Percentiles rank a stretch among this genome's conserved stretches.
These are phyloP conservation scores for Hephaestus fuliginosus DNA, from an alignment of 2,797 vertebrate genomes.

Conservation along the genomic window DNA sequence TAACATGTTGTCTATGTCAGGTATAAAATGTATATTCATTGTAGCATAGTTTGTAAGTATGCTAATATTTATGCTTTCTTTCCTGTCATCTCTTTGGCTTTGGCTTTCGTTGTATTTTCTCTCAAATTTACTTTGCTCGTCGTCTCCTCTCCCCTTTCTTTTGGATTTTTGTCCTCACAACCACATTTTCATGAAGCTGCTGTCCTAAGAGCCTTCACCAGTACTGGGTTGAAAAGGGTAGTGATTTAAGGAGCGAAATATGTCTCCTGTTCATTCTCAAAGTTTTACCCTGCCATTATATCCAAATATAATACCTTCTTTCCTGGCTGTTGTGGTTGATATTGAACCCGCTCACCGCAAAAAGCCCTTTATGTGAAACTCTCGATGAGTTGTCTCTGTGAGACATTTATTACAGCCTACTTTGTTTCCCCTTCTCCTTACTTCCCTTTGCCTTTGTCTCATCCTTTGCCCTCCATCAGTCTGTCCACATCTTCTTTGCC, in stretches of 20 bases:
- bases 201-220: conserved; percentile 1
- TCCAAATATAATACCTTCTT: background rate
- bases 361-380: background rate
- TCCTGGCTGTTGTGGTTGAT: conserved; percentile 1
- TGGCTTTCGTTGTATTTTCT: background rate
- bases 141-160: background rate
- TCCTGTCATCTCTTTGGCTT: background rate
- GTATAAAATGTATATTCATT: too few species aligned
- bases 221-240: background rate
- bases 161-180: conserved; percentile 4
- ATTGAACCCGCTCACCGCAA: conserved; percentile 11
- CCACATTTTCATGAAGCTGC: background rate
- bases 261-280: background rate
- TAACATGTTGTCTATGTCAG: too few species aligned
- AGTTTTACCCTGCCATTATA: background rate
- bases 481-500: conserved; percentile 44
- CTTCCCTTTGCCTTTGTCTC: conserved; percentile 32
- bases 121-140: background rate
- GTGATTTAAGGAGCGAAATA: conserved; percentile 1
- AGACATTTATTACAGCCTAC: conserved; percentile 32
- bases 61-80: background rate
- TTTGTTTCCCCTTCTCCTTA: conserved; percentile 11
- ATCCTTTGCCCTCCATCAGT: conserved; percentile 38
- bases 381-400: conserved; percentile 7
- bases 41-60: too few species aligned